Percentiles rank a stretch among this genome's conserved stretches.
phyloP scores from a whole-genome alignment of 2,888 invertebrate genomes.

The Synanthedon formicaeformis region DNA sequence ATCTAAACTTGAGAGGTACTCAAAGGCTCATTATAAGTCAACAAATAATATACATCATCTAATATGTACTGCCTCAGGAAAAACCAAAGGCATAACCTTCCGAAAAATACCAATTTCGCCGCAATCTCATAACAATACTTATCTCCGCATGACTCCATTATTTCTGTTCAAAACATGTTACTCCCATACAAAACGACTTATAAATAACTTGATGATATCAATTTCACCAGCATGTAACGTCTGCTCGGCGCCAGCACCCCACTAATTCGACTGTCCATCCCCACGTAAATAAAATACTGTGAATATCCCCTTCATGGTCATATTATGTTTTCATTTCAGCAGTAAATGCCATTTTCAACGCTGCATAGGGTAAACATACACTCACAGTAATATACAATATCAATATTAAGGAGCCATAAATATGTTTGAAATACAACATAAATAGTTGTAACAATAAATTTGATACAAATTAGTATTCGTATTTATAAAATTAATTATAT shows the following conservation, averaged over 20 bases:
- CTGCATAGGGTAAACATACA: background rate
- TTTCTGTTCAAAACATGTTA: background rate
- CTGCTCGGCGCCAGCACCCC: constrained; percentile 45
- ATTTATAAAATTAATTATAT: too few relatives aligned
- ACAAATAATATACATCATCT: too few relatives aligned
- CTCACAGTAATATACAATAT: too few relatives aligned
- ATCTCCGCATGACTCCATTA: background rate
- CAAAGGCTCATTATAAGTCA: too few relatives aligned
- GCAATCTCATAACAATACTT: background rate
- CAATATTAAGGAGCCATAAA: too few relatives aligned
- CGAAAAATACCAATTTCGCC: background rate
- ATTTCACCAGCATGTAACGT: constrained; percentile 22
- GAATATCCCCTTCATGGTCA: constrained; percentile 20
- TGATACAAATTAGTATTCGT: too few relatives aligned
- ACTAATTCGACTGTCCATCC: constrained; percentile 18
- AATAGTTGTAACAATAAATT: too few relatives aligned
- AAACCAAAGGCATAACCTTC: background rate
- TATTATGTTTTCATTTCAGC: constrained; percentile 36
- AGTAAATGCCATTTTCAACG: constrained; percentile 21
- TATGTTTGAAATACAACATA: too few relatives aligned
- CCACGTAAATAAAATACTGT: constrained; percentile 26
- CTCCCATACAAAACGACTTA: background rate
- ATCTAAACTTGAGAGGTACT: too few relatives aligned
- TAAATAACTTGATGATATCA: constrained; percentile 14
- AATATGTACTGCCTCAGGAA: too few relatives aligned